Evolutionary conservation across 2,113 vertebrate genomes (phyloP).

Genomic region (Seriola aureovittata): DNA sequence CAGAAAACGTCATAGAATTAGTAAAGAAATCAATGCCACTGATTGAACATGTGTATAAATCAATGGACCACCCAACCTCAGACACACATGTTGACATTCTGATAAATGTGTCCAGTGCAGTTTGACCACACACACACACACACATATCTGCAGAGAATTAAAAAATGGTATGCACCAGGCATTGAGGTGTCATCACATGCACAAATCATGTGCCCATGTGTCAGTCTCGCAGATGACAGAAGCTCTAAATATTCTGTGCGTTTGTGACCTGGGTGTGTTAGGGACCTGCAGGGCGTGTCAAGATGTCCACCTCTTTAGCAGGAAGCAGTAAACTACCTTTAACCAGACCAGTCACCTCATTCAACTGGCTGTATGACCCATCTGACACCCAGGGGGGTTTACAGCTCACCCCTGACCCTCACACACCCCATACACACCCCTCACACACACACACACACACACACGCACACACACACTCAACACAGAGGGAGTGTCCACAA

Average conservation of each 20-base stretch:
- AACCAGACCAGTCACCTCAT: slow-evolving; percentile 51
- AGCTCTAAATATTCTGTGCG: slow-evolving; percentile 19
- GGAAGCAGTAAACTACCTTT: slow-evolving; percentile 67
- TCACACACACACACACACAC: not conserved
- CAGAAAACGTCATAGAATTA: slow-evolving; percentile 32
- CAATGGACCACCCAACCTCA: slow-evolving; percentile 63
- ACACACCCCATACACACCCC: slow-evolving; percentile 19
- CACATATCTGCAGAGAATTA: slow-evolving; percentile 2
- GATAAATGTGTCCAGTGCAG: slow-evolving; percentile 20
- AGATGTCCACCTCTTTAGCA: slow-evolving; percentile 57
- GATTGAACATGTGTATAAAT: slow-evolving; percentile 58
- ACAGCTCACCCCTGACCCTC: slow-evolving; percentile 68
- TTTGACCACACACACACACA: slow-evolving; percentile 63
- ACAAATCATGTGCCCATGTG: slow-evolving; percentile 53
- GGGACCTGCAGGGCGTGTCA: slow-evolving; percentile 54
- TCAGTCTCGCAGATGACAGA: slow-evolving; percentile 32
- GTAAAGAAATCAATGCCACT: slow-evolving; percentile 54
- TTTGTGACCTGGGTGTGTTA: slow-evolving; percentile 59
- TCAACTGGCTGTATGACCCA: slow-evolving; percentile 60
- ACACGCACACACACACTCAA: not conserved
- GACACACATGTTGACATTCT: slow-evolving; percentile 30
- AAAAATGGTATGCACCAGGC: not conserved
- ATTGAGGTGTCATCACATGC: slow-evolving; percentile 29
- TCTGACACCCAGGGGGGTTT: slow-evolving; percentile 64
- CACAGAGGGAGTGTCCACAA: slow-evolving; percentile 52